Percentiles rank a stretch among this genome's conserved stretches.
These are phyloP conservation scores for Ormyrus rosae DNA, from an alignment of 2,888 invertebrate genomes.

Conservation along the genomic window DNA sequence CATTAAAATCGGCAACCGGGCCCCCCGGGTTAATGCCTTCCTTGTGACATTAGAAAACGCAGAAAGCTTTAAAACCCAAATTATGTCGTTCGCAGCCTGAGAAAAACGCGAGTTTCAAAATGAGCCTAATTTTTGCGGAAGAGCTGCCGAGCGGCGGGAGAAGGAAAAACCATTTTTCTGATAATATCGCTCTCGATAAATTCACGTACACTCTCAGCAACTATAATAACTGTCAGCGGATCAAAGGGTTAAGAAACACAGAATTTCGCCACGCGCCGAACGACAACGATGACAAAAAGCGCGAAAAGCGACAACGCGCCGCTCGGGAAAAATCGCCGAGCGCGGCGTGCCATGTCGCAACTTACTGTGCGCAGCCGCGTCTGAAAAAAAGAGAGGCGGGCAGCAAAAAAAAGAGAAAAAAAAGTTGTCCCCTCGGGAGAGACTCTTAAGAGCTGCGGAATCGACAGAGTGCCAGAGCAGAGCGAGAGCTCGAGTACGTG, in stretches of 20 bases:
- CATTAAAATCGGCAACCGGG: conserved; percentile 27
- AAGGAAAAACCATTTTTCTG: background rate
- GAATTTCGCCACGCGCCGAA: background rate
- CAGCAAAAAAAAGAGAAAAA: background rate
- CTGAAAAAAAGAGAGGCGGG: background rate
- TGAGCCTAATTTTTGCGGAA: no score
- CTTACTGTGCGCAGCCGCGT: no score
- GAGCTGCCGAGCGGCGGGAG: no score
- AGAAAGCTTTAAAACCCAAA: no score
- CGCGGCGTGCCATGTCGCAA: no score
- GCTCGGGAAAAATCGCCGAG: background rate
- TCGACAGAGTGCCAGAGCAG: no score
- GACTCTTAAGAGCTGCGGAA: conserved; percentile 1
- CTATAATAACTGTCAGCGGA: background rate
- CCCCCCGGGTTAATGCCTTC: conserved; percentile 12
- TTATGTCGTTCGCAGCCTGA: no score
- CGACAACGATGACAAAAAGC: no score
- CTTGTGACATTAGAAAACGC: background rate
- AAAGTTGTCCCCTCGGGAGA: conserved; percentile 23
- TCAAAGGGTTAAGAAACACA: conserved; percentile 33
- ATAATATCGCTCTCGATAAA: background rate
- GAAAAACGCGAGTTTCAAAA: no score
- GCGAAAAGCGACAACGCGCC: no score
- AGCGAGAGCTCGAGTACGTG: no score
- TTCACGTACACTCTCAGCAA: background rate